These are phyloP conservation scores for Drosophila sp. DNA, from an alignment of 1,140 invertebrate species.

Conservation along the genomic window DNA sequence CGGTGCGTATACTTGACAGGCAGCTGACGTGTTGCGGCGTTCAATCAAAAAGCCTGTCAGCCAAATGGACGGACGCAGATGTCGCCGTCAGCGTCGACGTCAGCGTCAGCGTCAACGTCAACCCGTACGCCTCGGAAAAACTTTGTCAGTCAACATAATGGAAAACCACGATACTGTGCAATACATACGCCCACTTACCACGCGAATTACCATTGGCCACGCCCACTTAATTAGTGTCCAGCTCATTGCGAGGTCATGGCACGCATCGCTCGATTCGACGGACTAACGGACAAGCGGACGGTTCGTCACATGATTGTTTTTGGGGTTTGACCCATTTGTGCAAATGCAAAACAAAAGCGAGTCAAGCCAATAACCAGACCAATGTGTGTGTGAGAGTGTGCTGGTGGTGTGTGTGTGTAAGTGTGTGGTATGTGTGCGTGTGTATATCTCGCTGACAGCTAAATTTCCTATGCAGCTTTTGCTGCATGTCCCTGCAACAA, in stretches of 20 bases:
- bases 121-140: constrained; percentile 5
- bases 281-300: constrained; percentile 9
- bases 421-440: constrained; percentile 1
- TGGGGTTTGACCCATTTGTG: constrained; percentile 80
- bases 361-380: constrained; percentile 31
- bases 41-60: constrained; percentile 76
- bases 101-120: constrained; percentile 1
- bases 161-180: constrained; percentile 45
- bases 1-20: constrained; percentile 70
- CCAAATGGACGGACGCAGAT: neutral
- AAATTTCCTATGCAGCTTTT: constrained; percentile 63
- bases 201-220: constrained; percentile 27
- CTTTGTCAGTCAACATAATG: constrained; percentile 42
- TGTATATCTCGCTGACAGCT: constrained; percentile 47
- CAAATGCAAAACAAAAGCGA: constrained; percentile 74
- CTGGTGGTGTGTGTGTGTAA: neutral
- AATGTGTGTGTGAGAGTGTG: neutral
- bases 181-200: constrained; percentile 29
- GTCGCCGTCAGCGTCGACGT: constrained; percentile 18
- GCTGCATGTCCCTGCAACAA: constrained; percentile 43
- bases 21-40: constrained; percentile 60
- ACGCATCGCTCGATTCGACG: constrained; percentile 9
- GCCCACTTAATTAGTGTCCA: constrained; percentile 78
- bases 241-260: constrained; percentile 57
- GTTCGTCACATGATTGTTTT: constrained; percentile 71